Evolutionary conservation across 2,888 invertebrate genomes (phyloP), one percentile per base, ranked within the genome.

Genomic region (Mamestra brassicae): DNA sequence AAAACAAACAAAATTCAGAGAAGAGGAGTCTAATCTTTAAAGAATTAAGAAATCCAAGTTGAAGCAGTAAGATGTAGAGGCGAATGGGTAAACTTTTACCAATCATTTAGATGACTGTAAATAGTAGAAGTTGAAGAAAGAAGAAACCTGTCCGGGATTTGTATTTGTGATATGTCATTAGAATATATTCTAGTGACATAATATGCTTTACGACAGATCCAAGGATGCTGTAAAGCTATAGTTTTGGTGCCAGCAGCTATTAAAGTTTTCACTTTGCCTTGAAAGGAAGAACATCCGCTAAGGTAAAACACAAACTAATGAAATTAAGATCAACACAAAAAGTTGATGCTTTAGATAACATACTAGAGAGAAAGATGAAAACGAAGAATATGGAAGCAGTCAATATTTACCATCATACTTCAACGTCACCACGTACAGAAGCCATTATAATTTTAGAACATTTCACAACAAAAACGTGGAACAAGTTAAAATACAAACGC

Each of bases 371-470:
- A 62, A 10, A 60, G 1, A 42, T 4, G 17, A 36, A 34, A 36
- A 38, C 26, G 2, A 58, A 69, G 50, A 36, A 52, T 4, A 55
- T 52, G 11, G 3, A 10, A 71, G n/a, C 34, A 42, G 47, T 36
- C 36, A 36, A 58, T 67, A 67, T 80, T 80, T 80, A 66, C 52
- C 52, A 80, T 58, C n/a, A 42, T 1, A 54, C 17, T 58, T 61
- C 61, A 65, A 42, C 34, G 7, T 77, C 13, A 55, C 5, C n/a
- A 11, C 11, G 55, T 50, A 17, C 8, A 50, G 26, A 76, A 45
- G 11, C 26, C 15, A 42, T 52, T 77, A 13, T 38, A 54, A 42
- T 62, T 38, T 34, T 63, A 15, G 55, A 67, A 10, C 36, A 63
- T 17, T 47, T 75, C 15, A 64, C 42, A 65, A 65, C 45, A 65